phyloP scores from a whole-genome alignment of 2,113 vertebrate genomes.

The Trogon surrucura region DNA sequence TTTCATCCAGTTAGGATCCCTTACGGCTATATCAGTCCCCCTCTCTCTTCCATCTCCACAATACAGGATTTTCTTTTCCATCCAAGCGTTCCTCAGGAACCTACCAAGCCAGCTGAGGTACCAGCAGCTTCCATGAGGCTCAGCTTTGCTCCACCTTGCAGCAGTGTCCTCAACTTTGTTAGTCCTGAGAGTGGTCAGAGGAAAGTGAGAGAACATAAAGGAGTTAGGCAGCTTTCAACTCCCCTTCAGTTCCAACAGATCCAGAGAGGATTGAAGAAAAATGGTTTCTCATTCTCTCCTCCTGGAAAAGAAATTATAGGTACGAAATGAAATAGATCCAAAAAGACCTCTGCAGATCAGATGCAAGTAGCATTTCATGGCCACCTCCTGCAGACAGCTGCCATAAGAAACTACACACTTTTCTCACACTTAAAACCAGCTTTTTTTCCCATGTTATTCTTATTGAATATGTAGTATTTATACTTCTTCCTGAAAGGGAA shows the following conservation, averaged over 20 bases:
- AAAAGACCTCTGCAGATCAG: background rate
- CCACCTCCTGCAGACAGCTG: background rate
- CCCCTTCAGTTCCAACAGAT: background rate
- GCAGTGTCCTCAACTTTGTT: background rate
- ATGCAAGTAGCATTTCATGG: background rate
- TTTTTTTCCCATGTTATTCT: background rate
- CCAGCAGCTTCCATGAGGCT: background rate
- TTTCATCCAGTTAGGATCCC: background rate
- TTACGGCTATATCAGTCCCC: background rate
- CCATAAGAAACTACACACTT: background rate
- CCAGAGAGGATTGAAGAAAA: background rate
- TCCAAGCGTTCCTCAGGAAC: background rate
- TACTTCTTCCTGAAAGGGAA: background rate
- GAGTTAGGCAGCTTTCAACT: background rate
- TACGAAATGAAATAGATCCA: background rate
- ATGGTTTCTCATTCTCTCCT: background rate
- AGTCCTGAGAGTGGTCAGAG: background rate
- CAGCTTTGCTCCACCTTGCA: background rate
- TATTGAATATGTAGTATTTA: background rate
- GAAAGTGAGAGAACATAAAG: background rate
- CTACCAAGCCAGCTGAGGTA: background rate
- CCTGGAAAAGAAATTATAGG: background rate
- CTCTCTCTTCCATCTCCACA: background rate
- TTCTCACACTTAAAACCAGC: background rate
- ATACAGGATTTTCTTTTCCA: background rate